These are phyloP conservation scores for Acipenser oxyrinchus DNA, from an alignment of 2,797 vertebrate species.

Conservation along the genomic window DNA sequence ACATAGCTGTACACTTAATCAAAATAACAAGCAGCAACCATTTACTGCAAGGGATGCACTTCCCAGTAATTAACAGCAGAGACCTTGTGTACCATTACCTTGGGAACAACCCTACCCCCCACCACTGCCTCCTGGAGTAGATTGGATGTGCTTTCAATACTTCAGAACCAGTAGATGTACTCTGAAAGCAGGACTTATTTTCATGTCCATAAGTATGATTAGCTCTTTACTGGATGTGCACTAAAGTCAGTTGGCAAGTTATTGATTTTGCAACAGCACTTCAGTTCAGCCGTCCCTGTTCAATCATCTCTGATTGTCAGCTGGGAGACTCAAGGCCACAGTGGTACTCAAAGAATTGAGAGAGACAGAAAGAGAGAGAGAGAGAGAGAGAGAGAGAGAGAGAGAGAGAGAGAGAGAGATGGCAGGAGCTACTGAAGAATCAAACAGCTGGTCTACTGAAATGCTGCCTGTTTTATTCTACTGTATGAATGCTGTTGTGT, in stretches of 20 bases:
- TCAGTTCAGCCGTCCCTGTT: too few species aligned
- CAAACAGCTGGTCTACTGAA: too few species aligned
- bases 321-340: neutral
- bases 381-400: neutral
- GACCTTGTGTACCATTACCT: conserved; percentile 4
- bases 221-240: too few species aligned
- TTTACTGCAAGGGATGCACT: neutral
- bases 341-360: neutral
- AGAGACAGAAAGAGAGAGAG: neutral
- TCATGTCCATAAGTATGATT: too few species aligned
- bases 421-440: neutral
- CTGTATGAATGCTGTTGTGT: too few species aligned
- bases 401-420: neutral
- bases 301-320: too few species aligned
- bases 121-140: neutral
- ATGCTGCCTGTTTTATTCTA: too few species aligned
- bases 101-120: neutral
- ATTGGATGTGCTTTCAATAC: neutral
- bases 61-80: neutral
- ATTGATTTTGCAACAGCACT: too few species aligned
- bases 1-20: too few species aligned
- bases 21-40: too few species aligned
- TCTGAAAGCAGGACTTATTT: too few species aligned
- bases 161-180: neutral
- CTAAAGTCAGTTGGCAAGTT: too few species aligned